Percentiles rank a stretch among this genome's conserved stretches.
Evolutionary conservation across 1,140 invertebrate species (phyloP).

Genomic region (Linepithema humile): DNA sequence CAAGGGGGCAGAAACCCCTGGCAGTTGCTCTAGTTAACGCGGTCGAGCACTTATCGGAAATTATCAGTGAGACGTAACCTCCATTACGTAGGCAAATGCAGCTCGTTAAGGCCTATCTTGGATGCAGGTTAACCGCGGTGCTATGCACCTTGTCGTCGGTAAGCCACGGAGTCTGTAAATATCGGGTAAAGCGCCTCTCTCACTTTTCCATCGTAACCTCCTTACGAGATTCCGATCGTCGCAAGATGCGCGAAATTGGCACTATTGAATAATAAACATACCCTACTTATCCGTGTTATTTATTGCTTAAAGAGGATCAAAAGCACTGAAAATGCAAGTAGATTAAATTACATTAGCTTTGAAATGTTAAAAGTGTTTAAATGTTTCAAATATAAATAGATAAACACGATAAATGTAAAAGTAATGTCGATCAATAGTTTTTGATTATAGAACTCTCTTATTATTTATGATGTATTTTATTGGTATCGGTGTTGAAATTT

Average conservation of each 20-base stretch:
- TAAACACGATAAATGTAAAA: not conserved
- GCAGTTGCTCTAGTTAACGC: slow-evolving; percentile 79
- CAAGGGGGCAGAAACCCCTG: slow-evolving; percentile 58
- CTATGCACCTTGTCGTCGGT: slow-evolving; percentile 2
- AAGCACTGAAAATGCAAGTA: not conserved
- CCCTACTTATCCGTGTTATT: not conserved
- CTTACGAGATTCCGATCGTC: not conserved
- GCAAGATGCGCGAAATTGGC: not conserved
- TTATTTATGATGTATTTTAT: too few species aligned
- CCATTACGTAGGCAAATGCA: slow-evolving; percentile 75
- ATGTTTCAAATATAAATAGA: not conserved
- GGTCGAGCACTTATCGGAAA: slow-evolving; percentile 82
- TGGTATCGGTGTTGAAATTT: too few species aligned
- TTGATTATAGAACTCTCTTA: too few species aligned
- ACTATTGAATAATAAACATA: not conserved
- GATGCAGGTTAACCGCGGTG: slow-evolving; percentile 70
- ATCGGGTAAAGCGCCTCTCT: not conserved
- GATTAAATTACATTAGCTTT: not conserved
- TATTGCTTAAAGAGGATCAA: not conserved
- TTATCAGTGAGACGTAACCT: slow-evolving; percentile 81
- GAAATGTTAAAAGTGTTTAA: not conserved
- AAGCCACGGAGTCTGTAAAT: slow-evolving; percentile 22
- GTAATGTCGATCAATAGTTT: too few species aligned
- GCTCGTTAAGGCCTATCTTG: slow-evolving; percentile 75
- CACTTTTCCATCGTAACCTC: not conserved